A percentile compares a stretch with the other conserved stretches of the same genome.
phyloP scores from a whole-genome alignment of 2,797 vertebrate species.

The Sciaenops ocellatus region DNA sequence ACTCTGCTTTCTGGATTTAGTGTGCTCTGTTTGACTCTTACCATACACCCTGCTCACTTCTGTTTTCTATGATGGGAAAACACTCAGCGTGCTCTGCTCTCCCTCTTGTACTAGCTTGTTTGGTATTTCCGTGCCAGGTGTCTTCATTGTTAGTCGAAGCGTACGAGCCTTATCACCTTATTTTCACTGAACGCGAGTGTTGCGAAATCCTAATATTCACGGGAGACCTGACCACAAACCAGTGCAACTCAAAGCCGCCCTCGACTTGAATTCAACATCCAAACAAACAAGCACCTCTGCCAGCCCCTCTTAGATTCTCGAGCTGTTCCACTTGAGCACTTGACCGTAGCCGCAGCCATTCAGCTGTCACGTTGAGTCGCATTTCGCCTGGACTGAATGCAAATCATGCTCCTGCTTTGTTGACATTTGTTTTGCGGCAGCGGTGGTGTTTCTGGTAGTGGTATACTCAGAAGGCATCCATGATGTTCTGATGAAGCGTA shows the following conservation, averaged over 20 bases:
- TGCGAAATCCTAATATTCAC: constrained; percentile 12
- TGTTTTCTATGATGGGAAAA: constrained; percentile 4
- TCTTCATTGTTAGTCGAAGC: constrained; percentile 11
- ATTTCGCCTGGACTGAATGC: constrained; percentile 41
- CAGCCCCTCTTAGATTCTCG: neutral
- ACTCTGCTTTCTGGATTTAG: neutral
- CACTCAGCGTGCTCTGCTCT: neutral
- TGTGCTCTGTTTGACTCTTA: neutral
- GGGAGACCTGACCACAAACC: neutral
- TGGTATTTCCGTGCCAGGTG: constrained; percentile 35
- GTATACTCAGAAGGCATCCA: neutral
- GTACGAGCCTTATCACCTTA: constrained; percentile 15
- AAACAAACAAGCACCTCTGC: neutral
- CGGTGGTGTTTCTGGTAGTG: too few relatives aligned
- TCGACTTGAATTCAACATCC: neutral
- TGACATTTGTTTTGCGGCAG: constrained; percentile 3
- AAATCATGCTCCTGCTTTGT: constrained; percentile 32
- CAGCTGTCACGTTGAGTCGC: constrained; percentile 33
- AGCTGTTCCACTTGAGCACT: constrained; percentile 47
- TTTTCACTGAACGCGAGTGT: constrained; percentile 21
- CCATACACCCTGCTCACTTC: neutral
- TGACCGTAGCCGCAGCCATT: constrained; percentile 3
- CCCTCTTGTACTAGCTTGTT: constrained; percentile 50
- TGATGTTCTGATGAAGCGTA: neutral
- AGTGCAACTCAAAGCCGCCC: neutral